phyloP scores from a whole-genome alignment of 2,113 vertebrate species.

The Melozone crissalis region DNA sequence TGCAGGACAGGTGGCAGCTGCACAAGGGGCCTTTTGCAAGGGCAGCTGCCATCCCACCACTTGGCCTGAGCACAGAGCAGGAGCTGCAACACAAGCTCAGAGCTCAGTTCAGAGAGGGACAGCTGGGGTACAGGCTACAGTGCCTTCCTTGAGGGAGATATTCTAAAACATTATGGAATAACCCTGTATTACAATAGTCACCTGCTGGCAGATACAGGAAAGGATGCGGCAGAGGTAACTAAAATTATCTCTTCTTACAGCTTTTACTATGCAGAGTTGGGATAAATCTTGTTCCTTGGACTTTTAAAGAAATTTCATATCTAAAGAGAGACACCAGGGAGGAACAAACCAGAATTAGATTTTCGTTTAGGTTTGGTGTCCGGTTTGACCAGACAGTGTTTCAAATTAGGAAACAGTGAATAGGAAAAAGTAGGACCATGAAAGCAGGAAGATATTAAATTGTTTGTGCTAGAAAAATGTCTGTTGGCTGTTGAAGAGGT shows the following conservation, averaged over 20 bases:
- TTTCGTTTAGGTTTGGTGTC: not conserved
- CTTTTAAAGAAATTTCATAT: not conserved
- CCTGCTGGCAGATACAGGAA: not conserved
- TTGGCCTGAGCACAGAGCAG: not conserved
- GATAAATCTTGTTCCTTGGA: not conserved
- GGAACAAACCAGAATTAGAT: not conserved
- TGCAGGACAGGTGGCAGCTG: not conserved
- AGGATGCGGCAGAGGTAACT: not conserved
- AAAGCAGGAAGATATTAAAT: not conserved
- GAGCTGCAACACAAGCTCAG: not conserved
- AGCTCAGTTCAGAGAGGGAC: not conserved
- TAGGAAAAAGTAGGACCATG: not conserved
- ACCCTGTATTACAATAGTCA: fast-evolving
- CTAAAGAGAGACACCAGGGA: not conserved
- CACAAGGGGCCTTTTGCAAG: too few species aligned
- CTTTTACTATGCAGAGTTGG: not conserved
- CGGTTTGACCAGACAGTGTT: not conserved
- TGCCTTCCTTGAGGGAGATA: not conserved
- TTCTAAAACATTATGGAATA: not conserved
- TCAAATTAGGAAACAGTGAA: not conserved
- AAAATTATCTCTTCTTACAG: not conserved
- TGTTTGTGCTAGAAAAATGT: not conserved
- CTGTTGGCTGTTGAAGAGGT: not conserved
- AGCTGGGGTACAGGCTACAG: fast-evolving
- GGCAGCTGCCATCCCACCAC: too few species aligned